Evolutionary conservation across 92 coral and sea anemone species (phyloP), one percentile per base, ranked within the genome.

Genomic region (Blastomussa wellsi): DNA sequence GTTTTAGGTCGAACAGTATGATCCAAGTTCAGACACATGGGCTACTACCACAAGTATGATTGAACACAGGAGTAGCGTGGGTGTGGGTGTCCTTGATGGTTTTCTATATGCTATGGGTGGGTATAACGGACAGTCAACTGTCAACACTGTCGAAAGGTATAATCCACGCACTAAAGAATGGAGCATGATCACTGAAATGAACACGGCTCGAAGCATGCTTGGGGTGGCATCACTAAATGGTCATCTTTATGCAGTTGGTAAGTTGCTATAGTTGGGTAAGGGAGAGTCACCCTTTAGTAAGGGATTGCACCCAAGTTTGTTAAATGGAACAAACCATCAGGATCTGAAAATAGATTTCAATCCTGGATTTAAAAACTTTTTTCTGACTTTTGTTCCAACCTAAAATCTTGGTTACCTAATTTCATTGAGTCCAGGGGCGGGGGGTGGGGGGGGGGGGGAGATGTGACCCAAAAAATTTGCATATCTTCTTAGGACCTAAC

Each of bases 71-170:
- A 87, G 81, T 53, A 79, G 90, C 6, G 41, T 72, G 36, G 85
- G 72, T 2, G 71, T 81, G 2, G 82, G 55, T 10, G 72, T 36
- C 37, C 66, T 81, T 47, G 90, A 88, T 53, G 88, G 88, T 17
- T 76, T 86, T 72, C 72, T 90, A 0, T 90, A 86, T 64, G 86
- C 89, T 8, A 72, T 90, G 13, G 93, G 93, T 14, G 93, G 93
- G 55, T 84, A 88, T 31, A 86, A 90, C 35, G 89, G 89, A 71
- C 89, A 88, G 77, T 41, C 55, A 22, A 90, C 87, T 62, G 77
- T 84, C 78, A 90, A 86, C 78, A 81, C 93, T 29, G 93, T 77
- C 24, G 93, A 90, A 65, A 84, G 82, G 44, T 90, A 81, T 32
- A 84, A 90, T 72, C 90, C 93, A 33, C 84, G 81, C 38, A 60